Evolutionary conservation across 2,888 invertebrate species (phyloP), one percentile per base, ranked within the genome.

Genomic region (Cyclophora albipunctata): DNA sequence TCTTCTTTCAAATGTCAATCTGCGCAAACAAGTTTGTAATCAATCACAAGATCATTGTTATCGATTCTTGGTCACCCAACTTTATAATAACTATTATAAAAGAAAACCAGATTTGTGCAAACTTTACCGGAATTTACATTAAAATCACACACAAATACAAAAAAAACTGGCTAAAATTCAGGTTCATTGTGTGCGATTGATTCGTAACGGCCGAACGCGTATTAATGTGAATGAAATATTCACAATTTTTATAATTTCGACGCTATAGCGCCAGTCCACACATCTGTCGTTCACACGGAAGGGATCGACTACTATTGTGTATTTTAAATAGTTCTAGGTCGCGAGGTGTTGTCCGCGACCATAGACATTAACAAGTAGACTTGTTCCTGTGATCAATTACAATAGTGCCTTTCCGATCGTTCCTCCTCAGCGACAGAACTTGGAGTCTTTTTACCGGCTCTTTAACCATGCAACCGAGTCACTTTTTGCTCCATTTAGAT

Each of bases 141-240:
- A 81, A 86, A 86, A 85, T 84, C 79, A 73, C 78, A 78, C 73
- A 76, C 78, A 79, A 80, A 78, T 64, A 78, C 62, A 81, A 80
- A 84, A 78, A 80, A 84, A 84, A 79, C 76, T 73, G 75, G 75
- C 73, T 81, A 79, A 81, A 85, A 79, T 75, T 80, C 75, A 71
- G 69, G 73, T 80, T 79, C 73, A 84, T 87, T 88, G 88, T 86
- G 73, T 78, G 63, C 78, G 80, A 81, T 82, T 83, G 87, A 88
- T 88, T 88, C 81, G 88, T 87, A 88, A 88, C 88, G 88, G 87
- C 81, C 88, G 80, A 88, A 73, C 73, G 81, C 73, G 76, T 72
- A 76, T 79, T 87, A 84, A 86, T 84, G 78, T 73, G 79, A 81
- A 83, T 79, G 80, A 82, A 86, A 88, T 87, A 88, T 88, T 87